A percentile compares a stretch with the other conserved stretches of the same genome.
Conservation (phyloP, 64 coral and sea anemone species). For the Acropora tenuis region DNA sequence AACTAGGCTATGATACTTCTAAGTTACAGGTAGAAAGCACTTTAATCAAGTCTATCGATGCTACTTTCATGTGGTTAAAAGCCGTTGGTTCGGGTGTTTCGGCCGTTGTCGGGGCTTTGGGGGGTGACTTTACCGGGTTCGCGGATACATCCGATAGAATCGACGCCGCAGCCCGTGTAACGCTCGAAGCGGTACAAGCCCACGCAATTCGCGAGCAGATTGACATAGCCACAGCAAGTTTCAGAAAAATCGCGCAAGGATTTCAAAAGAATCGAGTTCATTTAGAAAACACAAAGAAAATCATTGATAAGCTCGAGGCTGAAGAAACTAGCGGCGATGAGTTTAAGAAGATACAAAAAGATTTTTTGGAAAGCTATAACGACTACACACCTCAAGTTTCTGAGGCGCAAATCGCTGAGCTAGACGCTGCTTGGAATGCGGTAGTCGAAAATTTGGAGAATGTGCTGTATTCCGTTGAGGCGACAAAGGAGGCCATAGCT, state of each 20-base stretch:
- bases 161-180: slow-evolving; percentile 3
- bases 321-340: slow-evolving; percentile 28
- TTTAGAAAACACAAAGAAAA: slow-evolving; percentile 45
- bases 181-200: slow-evolving; percentile 41
- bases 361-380: slow-evolving; percentile 47
- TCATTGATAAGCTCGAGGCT: slow-evolving; percentile 33
- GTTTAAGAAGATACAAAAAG: slow-evolving; percentile 24
- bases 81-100: slow-evolving; percentile 25
- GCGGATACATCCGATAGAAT: slow-evolving; percentile 32
- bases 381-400: slow-evolving; percentile 38
- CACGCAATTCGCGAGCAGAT: slow-evolving; percentile 26
- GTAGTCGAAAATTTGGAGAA: slow-evolving; percentile 47
- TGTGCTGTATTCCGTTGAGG: slow-evolving; percentile 27
- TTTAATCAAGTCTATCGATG: slow-evolving; percentile 22
- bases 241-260: background rate
- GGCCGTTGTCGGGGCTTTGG: background rate
- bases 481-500: slow-evolving; percentile 15
- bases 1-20: slow-evolving; percentile 31
- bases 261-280: slow-evolving; percentile 33
- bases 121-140: slow-evolving; percentile 42
- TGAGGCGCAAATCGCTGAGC: slow-evolving; percentile 50
- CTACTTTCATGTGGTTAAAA: slow-evolving; percentile 57
- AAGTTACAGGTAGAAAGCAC: slow-evolving; percentile 26
- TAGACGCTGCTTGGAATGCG: slow-evolving; percentile 45
- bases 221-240: slow-evolving; percentile 11